Base-by-base conservation (phyloP, 2,888 invertebrate species). In the Ennomos erosarius region DNA sequence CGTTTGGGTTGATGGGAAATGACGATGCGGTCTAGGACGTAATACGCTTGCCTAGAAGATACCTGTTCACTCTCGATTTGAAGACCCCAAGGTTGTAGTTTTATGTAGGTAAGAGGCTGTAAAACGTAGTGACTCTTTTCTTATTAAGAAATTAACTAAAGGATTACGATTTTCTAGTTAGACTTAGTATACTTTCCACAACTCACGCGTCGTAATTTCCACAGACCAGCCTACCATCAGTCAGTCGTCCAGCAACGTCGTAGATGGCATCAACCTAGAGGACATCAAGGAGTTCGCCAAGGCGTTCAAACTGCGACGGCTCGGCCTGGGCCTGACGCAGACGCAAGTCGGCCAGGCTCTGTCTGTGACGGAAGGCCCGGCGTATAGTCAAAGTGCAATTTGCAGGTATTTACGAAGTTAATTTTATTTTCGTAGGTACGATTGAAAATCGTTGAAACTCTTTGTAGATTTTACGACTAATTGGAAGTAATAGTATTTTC, bases 211-310 rank as follows among this genome's bases (percentile, higher is more conserved):
- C 46, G 6, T 49, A 52, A 40, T 64, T 69, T 52, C 55, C 85
- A 52, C 92, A 97, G 97, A 97, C 93, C 97, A 97, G 88, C 97
- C 97, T 61, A 98, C 98, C 67, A 98, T 98, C 83, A 98, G 97
- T 90, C 98, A 98, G 89, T 96, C 97, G 50, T 98, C 96, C 70
- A 97, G 97, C 82, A 98, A 98, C 87, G 97, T 98, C 55, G 98
- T 99, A 37, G 99, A 99, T 83, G 99, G 99, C 51, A 98, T 99
- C 79, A 98, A 99, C 91, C 93, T 99, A 82, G 99, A 99, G 86
- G 99, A 99, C 91, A 99, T 99, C 84, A 98, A 98, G 93, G 99
- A 99, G 92, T 99, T 99, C 90, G 99, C 99, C 69, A 98, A 98
- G 93, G 98, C 97, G 66, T 99, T 99, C 90, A 99, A 99, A 87